Conservation (phyloP, 2,888 invertebrate genomes). For the Conomelus anceps region DNA sequence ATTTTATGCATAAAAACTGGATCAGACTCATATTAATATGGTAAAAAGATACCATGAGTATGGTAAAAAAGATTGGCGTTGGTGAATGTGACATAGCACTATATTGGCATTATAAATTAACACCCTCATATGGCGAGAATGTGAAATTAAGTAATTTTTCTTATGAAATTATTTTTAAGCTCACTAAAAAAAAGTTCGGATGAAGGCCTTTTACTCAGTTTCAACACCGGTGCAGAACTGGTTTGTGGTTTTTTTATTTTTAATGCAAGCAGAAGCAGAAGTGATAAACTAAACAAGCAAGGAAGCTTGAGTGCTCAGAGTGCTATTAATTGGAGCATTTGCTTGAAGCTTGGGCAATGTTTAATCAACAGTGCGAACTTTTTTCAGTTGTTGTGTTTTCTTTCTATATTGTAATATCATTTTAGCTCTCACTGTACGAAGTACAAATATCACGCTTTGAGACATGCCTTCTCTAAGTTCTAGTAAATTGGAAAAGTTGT, state of each 20-base stretch:
- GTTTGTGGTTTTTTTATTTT: not conserved
- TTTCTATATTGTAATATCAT: not conserved
- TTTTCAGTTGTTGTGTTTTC: too few relatives aligned
- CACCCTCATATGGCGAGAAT: not conserved
- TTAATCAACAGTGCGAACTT: not conserved
- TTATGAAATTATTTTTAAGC: not conserved
- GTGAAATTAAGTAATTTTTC: not conserved
- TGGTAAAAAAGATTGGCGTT: too few relatives aligned
- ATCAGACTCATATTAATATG: not conserved
- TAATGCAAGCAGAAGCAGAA: not conserved
- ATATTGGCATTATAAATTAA: not conserved
- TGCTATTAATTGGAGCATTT: not conserved
- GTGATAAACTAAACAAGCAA: not conserved
- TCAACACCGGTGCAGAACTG: not conserved
- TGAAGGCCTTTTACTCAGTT: too few relatives aligned
- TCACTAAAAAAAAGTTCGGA: not conserved
- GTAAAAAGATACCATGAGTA: not conserved
- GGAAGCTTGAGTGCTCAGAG: not conserved
- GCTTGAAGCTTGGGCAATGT: not conserved
- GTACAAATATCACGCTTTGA: too few relatives aligned
- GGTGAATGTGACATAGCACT: too few relatives aligned
- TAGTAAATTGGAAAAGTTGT: too few relatives aligned
- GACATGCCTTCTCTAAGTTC: too few relatives aligned
- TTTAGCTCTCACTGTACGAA: too few relatives aligned
- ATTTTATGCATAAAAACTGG: not conserved